Percentiles rank a stretch among this genome's conserved stretches.
phyloP scores from a whole-genome alignment of 2,797 vertebrate genomes.

The Setipinna tenuifilis region DNA sequence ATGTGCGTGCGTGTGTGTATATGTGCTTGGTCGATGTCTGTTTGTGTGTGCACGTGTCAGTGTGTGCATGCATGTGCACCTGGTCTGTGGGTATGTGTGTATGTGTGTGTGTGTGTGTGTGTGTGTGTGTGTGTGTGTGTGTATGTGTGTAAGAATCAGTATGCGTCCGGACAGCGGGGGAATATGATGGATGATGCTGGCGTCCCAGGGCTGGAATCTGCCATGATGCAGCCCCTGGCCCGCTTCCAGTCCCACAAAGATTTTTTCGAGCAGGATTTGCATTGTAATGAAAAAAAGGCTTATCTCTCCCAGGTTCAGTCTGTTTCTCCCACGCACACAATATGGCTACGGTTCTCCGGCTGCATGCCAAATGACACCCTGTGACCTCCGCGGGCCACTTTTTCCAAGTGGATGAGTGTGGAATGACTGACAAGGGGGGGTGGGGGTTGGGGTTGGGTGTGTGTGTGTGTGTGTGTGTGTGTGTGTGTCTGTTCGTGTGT shows the following conservation, averaged over 20 bases:
- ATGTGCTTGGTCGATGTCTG: background rate
- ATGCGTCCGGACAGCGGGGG: background rate
- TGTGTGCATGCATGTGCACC: background rate
- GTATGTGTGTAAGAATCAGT: background rate
- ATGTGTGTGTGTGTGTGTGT: background rate
- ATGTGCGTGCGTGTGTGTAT: too few species aligned
- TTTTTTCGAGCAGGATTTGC: slow-evolving; percentile 66
- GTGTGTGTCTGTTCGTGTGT: too few species aligned
- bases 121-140: slow-evolving; percentile 1
- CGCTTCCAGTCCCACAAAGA: slow-evolving; percentile 66
- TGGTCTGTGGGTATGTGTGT: background rate
- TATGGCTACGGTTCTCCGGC: background rate
- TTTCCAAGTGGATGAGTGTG: slow-evolving; percentile 17
- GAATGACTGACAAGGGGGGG: background rate
- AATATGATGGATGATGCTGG: slow-evolving; percentile 9
- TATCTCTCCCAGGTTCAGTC: slow-evolving; percentile 68
- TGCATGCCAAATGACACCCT: background rate
- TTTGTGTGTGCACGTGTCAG: background rate
- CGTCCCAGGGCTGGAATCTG: background rate
- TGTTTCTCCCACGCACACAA: slow-evolving; percentile 23
- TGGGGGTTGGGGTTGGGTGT: too few species aligned
- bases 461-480: too few species aligned
- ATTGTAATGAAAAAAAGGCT: slow-evolving; percentile 63
- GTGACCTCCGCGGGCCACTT: background rate
- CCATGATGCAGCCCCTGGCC: slow-evolving; percentile 54